Evolutionary conservation across 92 coral and sea anemone genomes (phyloP), one percentile per base, ranked within the genome.

Genomic region (Heteractis magnifica): DNA sequence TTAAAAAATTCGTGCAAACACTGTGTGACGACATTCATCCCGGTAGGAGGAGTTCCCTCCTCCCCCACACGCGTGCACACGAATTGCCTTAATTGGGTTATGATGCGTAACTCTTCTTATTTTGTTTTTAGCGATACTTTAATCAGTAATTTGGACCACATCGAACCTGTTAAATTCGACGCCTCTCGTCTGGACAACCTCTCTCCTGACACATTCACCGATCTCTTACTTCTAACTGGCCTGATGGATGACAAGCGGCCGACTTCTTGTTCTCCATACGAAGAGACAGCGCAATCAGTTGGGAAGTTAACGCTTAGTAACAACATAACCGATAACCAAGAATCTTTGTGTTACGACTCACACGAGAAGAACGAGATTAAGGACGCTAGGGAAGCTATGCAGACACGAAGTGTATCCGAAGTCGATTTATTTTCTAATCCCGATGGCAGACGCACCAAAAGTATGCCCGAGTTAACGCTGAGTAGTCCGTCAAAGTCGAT

Each of bases 181-280:
- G 93, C 90, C 20, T 72, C 86, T 81, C 88, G 90, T 48, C 84
- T 93, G 10, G 87, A 79, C 34, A 79, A 76, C 8, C 56, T 91
- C 26, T 89, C 97, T 10, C 82, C 88, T 74, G 87, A 83, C 8
- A 41, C 86, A 41, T 88, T 93, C 51, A 87, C 89, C 9, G 97
- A 91, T 81, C 75, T 93, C 44, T 74, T 93, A 65, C 73, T 86
- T 18, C 74, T 93, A 23, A 93, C 92, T 52, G 94, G 93, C 11
- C 83, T 93, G 71, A 68, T 79, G 53, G 73, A 75, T 23, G 93
- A 85, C 56, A 77, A 79, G 6, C 84, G 56, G 4, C 18, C 58
- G 19, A 16, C 77, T n/a, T 70, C 84, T 13, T 50, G 65, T 41
- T 10, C 77, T 44, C 6, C 77, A 49, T n/a, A 20, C 55, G 65